Evolutionary conservation across 2,113 vertebrate species (phyloP), one percentile per base, ranked within the genome.

Genomic region (Melierax canorus): DNA sequence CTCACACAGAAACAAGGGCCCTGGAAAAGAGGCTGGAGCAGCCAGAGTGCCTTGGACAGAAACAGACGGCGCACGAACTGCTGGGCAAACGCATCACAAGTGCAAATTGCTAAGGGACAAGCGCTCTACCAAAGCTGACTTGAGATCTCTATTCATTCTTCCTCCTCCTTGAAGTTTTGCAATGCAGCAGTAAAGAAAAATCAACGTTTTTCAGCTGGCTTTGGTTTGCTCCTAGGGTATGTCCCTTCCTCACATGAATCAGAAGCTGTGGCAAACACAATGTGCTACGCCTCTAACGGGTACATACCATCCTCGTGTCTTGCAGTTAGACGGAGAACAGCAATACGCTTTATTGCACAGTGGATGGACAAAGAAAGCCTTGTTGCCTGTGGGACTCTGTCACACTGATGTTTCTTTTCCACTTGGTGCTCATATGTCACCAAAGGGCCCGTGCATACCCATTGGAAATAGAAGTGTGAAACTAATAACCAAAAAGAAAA

Each of bases 401-500:
- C 87, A 67, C 5, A 2, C 50, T 34, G 58, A 86, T 69, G 59
- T 94, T 94, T 96, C 92, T 85, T 93, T 94, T 91, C 81, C 90
- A 67, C 67, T 95, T 74, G 63, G 26, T 39, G 63, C 63, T 77
- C 39, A 4, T 36, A 43, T 90, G 85, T 81, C 85, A 92, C 86
- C 95, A 83, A 86, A 75, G 21, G 12, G 76, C 56, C 34, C 0
- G 0, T 51, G 24, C 1, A 0, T 45, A 73, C 38, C 79, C 91
- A 74, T 55, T 86, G 74, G 88, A 92, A 91, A 86, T n/a, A 75
- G 56, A 94, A 94, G 89, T 89, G 92, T 77, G 77, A 94, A 92
- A 90, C 88, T 88, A 94, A 90, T 86, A 88, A 91, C 72, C 74
- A 83, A 90, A 97, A 95, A 94, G 91, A 95, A 50, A 96, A 94